These are phyloP conservation scores for Lumbricus terrestris DNA, from an alignment of 2,888 invertebrate species.

Conservation along the genomic window DNA sequence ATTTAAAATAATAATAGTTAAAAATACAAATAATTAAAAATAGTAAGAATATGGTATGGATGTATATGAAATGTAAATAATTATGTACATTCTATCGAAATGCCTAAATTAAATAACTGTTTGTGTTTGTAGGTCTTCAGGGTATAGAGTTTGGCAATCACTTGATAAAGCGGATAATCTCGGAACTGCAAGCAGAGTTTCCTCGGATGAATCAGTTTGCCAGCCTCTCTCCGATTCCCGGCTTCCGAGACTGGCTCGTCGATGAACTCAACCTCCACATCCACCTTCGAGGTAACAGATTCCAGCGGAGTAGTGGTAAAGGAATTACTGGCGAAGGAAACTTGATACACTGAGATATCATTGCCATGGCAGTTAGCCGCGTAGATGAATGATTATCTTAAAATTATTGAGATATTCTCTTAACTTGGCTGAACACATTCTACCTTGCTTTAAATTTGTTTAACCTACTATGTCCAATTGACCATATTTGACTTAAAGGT, in stretches of 20 bases:
- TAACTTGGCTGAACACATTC: too few species aligned
- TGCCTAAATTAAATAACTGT: background rate
- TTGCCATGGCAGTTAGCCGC: too few species aligned
- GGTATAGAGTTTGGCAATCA: conserved; percentile 74
- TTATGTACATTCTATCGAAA: background rate
- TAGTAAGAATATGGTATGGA: background rate
- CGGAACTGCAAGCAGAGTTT: conserved; percentile 67
- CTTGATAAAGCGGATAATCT: conserved; percentile 69
- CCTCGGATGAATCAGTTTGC: conserved; percentile 67
- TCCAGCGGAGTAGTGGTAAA: background rate
- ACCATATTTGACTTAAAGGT: too few species aligned
- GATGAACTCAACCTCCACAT: conserved; percentile 60
- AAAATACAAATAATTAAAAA: too few species aligned
- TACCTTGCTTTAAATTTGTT: too few species aligned
- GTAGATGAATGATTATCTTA: too few species aligned
- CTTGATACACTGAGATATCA: too few species aligned
- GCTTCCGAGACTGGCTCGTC: conserved; percentile 69
- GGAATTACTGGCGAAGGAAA: too few species aligned
- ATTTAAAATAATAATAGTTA: too few species aligned
- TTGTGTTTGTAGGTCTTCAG: conserved; percentile 60
- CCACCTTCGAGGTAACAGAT: conserved; percentile 40
- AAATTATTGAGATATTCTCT: too few species aligned
- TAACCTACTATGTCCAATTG: too few species aligned
- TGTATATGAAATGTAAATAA: background rate
- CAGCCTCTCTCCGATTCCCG: conserved; percentile 72